Conservation (phyloP, 2,113 vertebrate species). For the Paramormyrops kingsleyae region DNA sequence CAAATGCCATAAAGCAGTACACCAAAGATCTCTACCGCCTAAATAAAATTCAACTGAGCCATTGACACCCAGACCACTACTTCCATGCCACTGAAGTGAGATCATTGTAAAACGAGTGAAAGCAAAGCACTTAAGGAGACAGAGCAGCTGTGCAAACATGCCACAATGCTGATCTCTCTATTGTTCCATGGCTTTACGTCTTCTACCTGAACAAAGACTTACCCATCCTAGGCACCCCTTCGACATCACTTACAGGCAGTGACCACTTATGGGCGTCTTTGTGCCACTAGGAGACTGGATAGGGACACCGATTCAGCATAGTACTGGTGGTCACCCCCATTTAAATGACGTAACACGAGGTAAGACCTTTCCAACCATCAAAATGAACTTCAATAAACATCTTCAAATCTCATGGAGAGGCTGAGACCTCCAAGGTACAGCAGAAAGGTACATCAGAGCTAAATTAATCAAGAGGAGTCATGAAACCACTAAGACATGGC, state of each 20-base stretch:
- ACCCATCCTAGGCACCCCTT: neutral
- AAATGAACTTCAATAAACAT: neutral
- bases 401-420: neutral
- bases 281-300: neutral
- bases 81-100: neutral
- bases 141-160: slow-evolving; percentile 2
- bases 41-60: neutral
- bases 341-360: neutral
- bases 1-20: too few species aligned
- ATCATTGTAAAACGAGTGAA: neutral
- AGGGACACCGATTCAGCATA: neutral
- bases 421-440: neutral
- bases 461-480: neutral
- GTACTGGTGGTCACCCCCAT: neutral
- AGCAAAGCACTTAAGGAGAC: neutral
- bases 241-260: neutral
- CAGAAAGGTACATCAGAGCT: neutral
- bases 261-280: neutral
- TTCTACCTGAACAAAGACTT: neutral
- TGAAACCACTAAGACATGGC: neutral
- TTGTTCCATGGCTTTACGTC: neutral
- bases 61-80: neutral
- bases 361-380: neutral
- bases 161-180: neutral
- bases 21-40: neutral